Conservation (phyloP, 1,140 invertebrate species). For the Mactra quadrangularis region DNA sequence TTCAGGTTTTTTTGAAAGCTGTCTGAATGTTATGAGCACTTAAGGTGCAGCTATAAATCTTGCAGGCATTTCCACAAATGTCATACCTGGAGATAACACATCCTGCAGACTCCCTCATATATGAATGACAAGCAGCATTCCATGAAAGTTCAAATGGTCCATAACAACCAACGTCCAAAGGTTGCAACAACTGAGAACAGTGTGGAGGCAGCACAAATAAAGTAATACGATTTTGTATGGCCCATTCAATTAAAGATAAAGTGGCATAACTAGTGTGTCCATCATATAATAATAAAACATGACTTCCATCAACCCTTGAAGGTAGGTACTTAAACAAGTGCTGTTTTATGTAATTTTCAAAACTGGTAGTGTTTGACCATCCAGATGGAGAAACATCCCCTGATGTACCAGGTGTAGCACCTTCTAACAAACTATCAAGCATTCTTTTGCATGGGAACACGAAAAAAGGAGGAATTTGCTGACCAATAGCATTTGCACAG, state of each 20-base stretch:
- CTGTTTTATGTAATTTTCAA: too few relatives aligned
- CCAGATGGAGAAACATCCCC: constrained; percentile 30
- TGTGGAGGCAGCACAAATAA: constrained; percentile 49
- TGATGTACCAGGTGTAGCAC: constrained; percentile 22
- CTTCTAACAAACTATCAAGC: neutral
- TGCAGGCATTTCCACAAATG: neutral
- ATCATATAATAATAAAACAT: constrained; percentile 9
- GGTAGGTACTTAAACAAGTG: constrained; percentile 17
- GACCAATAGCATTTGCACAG: constrained; percentile 14
- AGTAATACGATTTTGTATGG: constrained; percentile 34
- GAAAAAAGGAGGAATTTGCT: neutral
- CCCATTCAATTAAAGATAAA: constrained; percentile 25
- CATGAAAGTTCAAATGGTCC: constrained; percentile 38
- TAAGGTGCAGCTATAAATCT: neutral
- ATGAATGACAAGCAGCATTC: neutral
- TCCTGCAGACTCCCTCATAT: constrained; percentile 3
- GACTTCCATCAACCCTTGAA: neutral
- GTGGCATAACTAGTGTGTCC: constrained; percentile 20
- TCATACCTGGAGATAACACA: neutral
- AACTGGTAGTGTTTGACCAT: constrained; percentile 40
- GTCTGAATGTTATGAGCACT: constrained; percentile 22
- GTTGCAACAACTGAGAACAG: constrained; percentile 44
- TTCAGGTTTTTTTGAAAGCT: constrained; percentile 17
- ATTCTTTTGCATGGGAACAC: neutral
- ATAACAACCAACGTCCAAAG: constrained; percentile 44